Evolutionary conservation across 2,888 invertebrate genomes (phyloP).

Genomic region (Spisula subtruncata): DNA sequence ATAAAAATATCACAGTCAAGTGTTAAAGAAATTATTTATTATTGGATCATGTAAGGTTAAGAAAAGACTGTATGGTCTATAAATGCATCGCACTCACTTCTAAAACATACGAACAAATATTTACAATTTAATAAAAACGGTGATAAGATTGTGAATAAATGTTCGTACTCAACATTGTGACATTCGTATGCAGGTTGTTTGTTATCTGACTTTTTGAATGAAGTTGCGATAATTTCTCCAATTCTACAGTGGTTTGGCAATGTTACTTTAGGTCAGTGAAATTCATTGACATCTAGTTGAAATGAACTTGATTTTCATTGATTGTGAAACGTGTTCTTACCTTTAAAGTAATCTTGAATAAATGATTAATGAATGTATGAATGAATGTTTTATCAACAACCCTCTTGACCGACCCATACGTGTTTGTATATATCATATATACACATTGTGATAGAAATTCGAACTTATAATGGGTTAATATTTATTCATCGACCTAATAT

Average conservation of each 20-base stretch:
- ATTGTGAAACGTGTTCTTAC: neutral
- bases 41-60: neutral
- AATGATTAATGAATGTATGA: slow-evolving; percentile 9
- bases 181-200: slow-evolving; percentile 8
- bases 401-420: neutral
- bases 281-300: slow-evolving; percentile 6
- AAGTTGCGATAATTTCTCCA: neutral
- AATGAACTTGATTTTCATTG: neutral
- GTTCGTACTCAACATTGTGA: neutral
- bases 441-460: neutral
- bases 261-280: neutral
- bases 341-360: slow-evolving; percentile 1
- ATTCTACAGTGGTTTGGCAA: neutral
- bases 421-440: neutral
- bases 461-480: neutral
- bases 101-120: slow-evolving; percentile 40
- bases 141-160: neutral
- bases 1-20: slow-evolving; percentile 17
- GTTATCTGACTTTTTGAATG: neutral
- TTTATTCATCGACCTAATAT: neutral
- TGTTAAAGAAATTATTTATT: slow-evolving; percentile 22
- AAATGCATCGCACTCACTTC: slow-evolving; percentile 30
- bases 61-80: neutral
- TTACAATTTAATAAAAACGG: slow-evolving; percentile 41
- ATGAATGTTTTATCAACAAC: slow-evolving; percentile 11